Evolutionary conservation across 2,797 vertebrate genomes (phyloP).

Genomic region (Bovichtus diacanthus): DNA sequence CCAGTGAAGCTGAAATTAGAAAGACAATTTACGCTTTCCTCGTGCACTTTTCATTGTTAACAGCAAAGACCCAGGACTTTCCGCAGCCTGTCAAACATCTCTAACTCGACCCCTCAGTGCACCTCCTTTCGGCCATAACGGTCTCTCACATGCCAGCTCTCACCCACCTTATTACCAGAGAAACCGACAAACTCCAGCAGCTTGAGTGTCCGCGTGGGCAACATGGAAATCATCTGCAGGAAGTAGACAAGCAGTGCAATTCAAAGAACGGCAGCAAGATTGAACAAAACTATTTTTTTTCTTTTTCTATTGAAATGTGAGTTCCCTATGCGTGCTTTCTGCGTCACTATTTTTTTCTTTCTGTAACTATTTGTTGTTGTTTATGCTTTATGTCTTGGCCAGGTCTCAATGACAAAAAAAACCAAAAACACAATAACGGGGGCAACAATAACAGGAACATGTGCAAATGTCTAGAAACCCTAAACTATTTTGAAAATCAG

Average conservation of each 20-base stretch:
- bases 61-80: neutral
- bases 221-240: constrained; percentile 93
- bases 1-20: neutral
- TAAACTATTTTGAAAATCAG: neutral
- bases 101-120: neutral
- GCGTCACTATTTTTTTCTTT: no score
- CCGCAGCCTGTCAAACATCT: neutral
- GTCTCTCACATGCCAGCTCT: neutral
- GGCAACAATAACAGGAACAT: no score
- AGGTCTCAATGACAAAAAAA: no score
- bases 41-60: neutral
- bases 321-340: no score
- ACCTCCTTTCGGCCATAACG: neutral
- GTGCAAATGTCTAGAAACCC: neutral
- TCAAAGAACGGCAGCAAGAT: neutral
- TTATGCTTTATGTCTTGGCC: no score
- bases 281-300: no score
- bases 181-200: constrained; percentile 97
- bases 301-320: no score
- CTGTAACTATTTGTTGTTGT: no score
- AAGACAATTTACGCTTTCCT: neutral
- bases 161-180: constrained; percentile 98
- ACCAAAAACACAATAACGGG: no score
- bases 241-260: constrained; percentile 20
- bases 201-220: constrained; percentile 93